Evolutionary conservation across 2,888 invertebrate species (phyloP).

Genomic region (Lasioglossum vierecki): DNA sequence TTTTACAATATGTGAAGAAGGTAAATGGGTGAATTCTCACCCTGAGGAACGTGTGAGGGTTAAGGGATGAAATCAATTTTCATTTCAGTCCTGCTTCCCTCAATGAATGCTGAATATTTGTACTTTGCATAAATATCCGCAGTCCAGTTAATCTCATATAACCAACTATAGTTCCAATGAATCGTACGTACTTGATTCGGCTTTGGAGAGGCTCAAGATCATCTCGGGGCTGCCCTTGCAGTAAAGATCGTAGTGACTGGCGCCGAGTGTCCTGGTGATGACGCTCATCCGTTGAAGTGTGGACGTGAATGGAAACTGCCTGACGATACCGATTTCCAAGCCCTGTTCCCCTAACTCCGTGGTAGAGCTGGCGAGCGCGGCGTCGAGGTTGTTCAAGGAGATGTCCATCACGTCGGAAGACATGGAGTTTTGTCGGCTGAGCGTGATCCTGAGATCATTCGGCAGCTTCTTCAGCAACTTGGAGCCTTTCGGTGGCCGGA

Average conservation of each 20-base stretch:
- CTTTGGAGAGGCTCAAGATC: constrained; percentile 90
- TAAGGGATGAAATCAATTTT: no score
- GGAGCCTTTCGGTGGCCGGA: constrained; percentile 86
- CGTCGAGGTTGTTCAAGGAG: constrained; percentile 75
- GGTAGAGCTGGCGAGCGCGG: constrained; percentile 69
- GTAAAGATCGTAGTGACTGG: constrained; percentile 91
- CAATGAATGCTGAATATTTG: no score
- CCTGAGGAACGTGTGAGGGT: no score
- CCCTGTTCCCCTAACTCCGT: constrained; percentile 76
- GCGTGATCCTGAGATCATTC: constrained; percentile 59
- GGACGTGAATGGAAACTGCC: constrained; percentile 95
- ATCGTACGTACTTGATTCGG: constrained; percentile 87
- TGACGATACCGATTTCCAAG: constrained; percentile 91
- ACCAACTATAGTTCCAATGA: no score
- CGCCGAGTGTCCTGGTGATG: constrained; percentile 90
- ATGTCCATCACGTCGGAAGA: constrained; percentile 77
- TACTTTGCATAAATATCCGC: no score
- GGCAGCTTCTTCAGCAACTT: constrained; percentile 67
- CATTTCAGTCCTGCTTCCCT: no score
- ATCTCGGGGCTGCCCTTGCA: constrained; percentile 98
- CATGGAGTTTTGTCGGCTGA: constrained; percentile 75
- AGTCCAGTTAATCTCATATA: no score
- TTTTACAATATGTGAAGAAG: no score
- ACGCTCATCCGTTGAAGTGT: constrained; percentile 95
- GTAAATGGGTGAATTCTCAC: no score